Base-by-base conservation (phyloP, 2,888 invertebrate species). In the Athripsodes cinereus region DNA sequence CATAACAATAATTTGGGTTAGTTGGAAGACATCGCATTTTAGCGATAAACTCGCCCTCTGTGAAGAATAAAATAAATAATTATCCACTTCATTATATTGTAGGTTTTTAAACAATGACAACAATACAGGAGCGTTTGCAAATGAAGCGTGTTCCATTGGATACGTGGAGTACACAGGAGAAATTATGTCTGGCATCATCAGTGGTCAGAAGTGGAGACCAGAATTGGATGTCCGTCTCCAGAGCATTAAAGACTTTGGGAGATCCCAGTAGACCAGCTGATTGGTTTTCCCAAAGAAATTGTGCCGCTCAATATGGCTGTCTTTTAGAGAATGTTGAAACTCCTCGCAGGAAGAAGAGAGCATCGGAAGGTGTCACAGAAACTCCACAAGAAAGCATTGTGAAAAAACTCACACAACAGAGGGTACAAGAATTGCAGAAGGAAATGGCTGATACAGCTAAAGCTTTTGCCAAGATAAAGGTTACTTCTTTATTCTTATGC, bases 221-320 rank as follows among this genome's bases (percentile, higher is more conserved):
- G 71, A 92, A 96, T 72, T 93, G 94, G 94, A 86, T 91, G 80
- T 87, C 92, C 1, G 92, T 93, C 1, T 91, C 91, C 51, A 77
- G 92, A 40, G 83, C 88, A 0, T 72, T 94, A 10, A 89, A 89
- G 75, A 83, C 88, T 13, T 86, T 88, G 65, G 85, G 85, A 13
- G 91, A 92, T 66, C 78, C 87, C 48, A 86, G 85, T 65, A 77
- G 91, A 58, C 90, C 88, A 0, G 74, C 80, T 0, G 95, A 90
- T 69, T 95, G 91, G 93, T 95, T 93, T 69, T 92, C 92, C 0
- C 92, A 92, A 69, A 90, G 89, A 72, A 87, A 87, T 65, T 96
- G 96, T 74, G 94, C 94, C 0, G 84, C 90, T 0, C 96, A 96
- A 68, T 96, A 95, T 72, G 87, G 88, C 13, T 84, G 84, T 19